A percentile compares a stretch with the other conserved stretches of the same genome.
These are phyloP conservation scores for Isoperla grammatica DNA, from an alignment of 2,888 invertebrate species.

Conservation along the genomic window DNA sequence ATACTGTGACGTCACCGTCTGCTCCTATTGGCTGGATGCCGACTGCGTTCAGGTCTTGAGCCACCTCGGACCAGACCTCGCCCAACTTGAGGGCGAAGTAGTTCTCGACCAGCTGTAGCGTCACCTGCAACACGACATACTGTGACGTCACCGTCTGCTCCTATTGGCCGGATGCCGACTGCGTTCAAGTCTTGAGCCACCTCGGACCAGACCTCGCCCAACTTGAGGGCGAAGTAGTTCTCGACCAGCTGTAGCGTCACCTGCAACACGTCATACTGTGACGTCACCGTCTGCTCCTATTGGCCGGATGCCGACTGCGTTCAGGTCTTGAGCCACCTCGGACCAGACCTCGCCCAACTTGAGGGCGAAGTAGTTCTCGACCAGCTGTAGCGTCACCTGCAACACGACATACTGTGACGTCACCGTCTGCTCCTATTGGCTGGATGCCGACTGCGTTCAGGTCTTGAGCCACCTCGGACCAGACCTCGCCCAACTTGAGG, in stretches of 20 bases:
- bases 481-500: conserved; percentile 45
- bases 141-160: conserved; percentile 42
- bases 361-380: conserved; percentile 44
- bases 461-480: conserved; percentile 43
- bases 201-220: conserved; percentile 47
- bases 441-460: conserved; percentile 40
- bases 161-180: conserved; percentile 40
- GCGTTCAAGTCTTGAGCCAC: conserved; percentile 40
- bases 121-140: conserved; percentile 39
- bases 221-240: conserved; percentile 44
- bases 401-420: too few relatives aligned
- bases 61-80: conserved; percentile 45
- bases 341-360: conserved; percentile 46
- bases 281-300: conserved; percentile 41
- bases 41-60: conserved; percentile 40
- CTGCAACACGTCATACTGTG: conserved; percentile 35
- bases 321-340: conserved; percentile 42
- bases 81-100: conserved; percentile 41
- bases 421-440: conserved; percentile 41
- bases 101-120: conserved; percentile 26
- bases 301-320: conserved; percentile 40
- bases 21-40: conserved; percentile 40
- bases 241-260: conserved; percentile 44
- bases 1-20: conserved; percentile 42
- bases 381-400: conserved; percentile 43